phyloP scores from a whole-genome alignment of 2,888 invertebrate genomes.

The Cheilosia urbana region DNA sequence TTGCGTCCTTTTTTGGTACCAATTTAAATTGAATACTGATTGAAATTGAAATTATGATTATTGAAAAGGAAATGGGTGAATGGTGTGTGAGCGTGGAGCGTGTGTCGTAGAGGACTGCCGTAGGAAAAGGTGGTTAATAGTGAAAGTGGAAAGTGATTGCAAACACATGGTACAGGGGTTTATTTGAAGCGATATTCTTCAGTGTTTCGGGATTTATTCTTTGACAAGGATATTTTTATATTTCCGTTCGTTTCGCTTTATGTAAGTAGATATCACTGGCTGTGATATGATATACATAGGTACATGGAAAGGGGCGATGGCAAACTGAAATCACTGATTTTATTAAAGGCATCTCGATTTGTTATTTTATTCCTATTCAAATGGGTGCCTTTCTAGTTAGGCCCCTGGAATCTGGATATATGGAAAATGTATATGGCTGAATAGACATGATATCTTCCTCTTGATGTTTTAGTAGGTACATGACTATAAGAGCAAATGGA shows the following conservation, averaged over 20 bases:
- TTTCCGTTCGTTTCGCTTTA: conserved; percentile 6
- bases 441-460: too few species aligned
- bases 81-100: not conserved
- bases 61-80: conserved; percentile 54
- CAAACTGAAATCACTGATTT: conserved; percentile 22
- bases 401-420: too few species aligned
- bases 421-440: too few species aligned
- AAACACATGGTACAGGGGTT: conserved; percentile 68
- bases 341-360: conserved; percentile 43
- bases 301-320: not conserved
- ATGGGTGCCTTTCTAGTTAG: not conserved
- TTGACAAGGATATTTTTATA: conserved; percentile 21
- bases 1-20: conserved; percentile 15
- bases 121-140: conserved; percentile 49
- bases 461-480: too few species aligned
- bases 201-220: conserved; percentile 35
- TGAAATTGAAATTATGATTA: conserved; percentile 75
- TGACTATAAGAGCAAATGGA: too few species aligned
- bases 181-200: conserved; percentile 57
- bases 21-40: conserved; percentile 74
- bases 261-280: conserved; percentile 8
- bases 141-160: conserved; percentile 65
- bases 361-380: not conserved
- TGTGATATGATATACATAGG: not conserved
- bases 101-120: conserved; percentile 2